These are phyloP conservation scores for Leptogaster cylindrica DNA, from an alignment of 2,888 invertebrate species.

Conservation along the genomic window DNA sequence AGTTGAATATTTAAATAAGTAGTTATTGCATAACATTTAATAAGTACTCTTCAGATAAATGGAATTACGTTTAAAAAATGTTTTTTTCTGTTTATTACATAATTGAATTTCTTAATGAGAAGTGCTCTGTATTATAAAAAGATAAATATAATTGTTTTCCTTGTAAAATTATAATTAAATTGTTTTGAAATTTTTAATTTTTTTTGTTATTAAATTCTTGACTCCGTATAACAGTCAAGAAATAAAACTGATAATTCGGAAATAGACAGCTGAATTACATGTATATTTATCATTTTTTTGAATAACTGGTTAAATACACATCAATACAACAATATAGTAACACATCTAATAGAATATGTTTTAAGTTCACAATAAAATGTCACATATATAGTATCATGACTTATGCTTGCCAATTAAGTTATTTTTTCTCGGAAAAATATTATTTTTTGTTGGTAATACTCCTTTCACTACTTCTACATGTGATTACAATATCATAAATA, in stretches of 20 bases:
- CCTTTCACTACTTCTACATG: conserved; percentile 14
- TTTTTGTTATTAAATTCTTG: too few species aligned
- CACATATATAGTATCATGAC: conserved; percentile 13
- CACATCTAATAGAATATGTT: conserved; percentile 35
- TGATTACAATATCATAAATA: conserved; percentile 13
- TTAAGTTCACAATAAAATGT: conserved; percentile 26
- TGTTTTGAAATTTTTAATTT: too few species aligned
- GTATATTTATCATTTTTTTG: conserved; percentile 28
- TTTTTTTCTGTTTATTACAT: too few species aligned
- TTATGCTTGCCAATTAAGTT: conserved; percentile 16
- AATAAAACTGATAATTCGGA: background rate
- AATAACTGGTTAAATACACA: conserved; percentile 27
- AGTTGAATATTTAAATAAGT: too few species aligned
- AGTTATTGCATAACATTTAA: too few species aligned
- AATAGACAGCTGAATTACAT: conserved; percentile 35
- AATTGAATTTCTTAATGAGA: too few species aligned
- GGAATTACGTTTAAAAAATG: too few species aligned
- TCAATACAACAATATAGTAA: conserved; percentile 36
- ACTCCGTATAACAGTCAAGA: too few species aligned
- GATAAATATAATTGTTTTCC: too few species aligned
- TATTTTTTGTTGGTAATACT: conserved; percentile 21
- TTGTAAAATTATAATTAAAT: too few species aligned
- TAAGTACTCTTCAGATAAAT: too few species aligned
- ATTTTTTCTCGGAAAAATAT: conserved; percentile 36
- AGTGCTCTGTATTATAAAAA: too few species aligned